Evolutionary conservation across 2,888 invertebrate species (phyloP).

Genomic region (Scaptomyza polygonia): DNA sequence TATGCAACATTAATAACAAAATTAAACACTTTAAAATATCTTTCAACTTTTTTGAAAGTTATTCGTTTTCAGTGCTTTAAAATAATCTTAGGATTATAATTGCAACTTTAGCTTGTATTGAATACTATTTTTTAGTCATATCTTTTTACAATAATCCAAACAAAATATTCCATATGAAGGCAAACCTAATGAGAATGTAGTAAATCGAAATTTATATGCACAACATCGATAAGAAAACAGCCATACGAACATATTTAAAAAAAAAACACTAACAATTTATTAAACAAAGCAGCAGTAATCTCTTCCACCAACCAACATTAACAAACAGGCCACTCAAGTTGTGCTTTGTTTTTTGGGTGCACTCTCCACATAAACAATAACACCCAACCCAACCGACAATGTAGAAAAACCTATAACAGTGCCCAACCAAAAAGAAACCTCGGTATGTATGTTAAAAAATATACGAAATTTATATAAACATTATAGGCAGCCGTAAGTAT

Average conservation of each 20-base stretch:
- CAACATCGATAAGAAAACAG: background rate
- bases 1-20: background rate
- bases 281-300: background rate
- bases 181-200: no score
- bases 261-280: background rate
- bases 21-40: background rate
- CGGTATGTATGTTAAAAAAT: constrained; percentile 66
- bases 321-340: constrained; percentile 19
- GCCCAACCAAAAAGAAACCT: constrained; percentile 62
- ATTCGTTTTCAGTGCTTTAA: no score
- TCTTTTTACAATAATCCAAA: no score
- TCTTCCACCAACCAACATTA: background rate
- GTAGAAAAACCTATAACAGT: constrained; percentile 16
- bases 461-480: constrained; percentile 79
- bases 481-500: constrained; percentile 72
- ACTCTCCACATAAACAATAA: constrained; percentile 22
- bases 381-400: constrained; percentile 57
- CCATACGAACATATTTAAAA: background rate
- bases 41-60: background rate
- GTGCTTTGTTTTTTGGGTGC: constrained; percentile 34
- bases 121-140: background rate
- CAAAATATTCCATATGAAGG: no score
- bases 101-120: background rate
- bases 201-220: background rate
- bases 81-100: background rate